Conservation (phyloP, 1,140 invertebrate species). For the Sarcophaga bullata region DNA sequence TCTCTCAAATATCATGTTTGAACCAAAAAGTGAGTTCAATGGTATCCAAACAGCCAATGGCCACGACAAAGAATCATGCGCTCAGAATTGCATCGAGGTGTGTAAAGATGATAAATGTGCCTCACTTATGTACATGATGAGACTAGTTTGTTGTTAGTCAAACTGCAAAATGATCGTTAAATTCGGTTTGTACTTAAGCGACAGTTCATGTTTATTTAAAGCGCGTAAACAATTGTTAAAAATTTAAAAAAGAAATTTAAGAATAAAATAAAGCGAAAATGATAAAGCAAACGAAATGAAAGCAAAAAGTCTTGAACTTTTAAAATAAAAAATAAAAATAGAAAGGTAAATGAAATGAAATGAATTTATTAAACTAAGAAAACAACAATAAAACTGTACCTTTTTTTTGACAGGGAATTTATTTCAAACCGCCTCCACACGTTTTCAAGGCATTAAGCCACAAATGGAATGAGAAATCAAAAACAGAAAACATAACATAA, state of each 20-base stretch:
- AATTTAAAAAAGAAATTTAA: background rate
- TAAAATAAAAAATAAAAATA: background rate
- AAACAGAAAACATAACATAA: background rate
- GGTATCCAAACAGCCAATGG: too few species aligned
- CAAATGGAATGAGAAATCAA: background rate
- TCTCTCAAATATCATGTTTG: too few species aligned
- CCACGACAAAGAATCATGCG: too few species aligned
- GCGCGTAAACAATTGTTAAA: background rate
- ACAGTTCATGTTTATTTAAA: background rate
- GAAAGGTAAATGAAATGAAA: background rate
- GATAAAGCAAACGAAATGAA: background rate
- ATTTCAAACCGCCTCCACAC: background rate
- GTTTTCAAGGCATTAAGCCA: background rate
- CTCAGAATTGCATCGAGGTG: too few species aligned
- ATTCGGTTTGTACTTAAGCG: too few species aligned
- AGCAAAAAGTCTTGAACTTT: background rate
- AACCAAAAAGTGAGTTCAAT: too few species aligned
- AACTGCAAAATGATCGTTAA: too few species aligned
- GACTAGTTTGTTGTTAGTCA: too few species aligned
- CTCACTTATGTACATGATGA: too few species aligned
- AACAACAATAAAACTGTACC: background rate
- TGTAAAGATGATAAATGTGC: too few species aligned
- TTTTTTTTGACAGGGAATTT: background rate
- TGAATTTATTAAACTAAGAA: too few species aligned
- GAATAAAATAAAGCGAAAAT: too few species aligned